Percentiles rank a stretch among this genome's conserved stretches.
phyloP scores from a whole-genome alignment of 2,113 vertebrate genomes.

The Amblyopsis rosae region DNA sequence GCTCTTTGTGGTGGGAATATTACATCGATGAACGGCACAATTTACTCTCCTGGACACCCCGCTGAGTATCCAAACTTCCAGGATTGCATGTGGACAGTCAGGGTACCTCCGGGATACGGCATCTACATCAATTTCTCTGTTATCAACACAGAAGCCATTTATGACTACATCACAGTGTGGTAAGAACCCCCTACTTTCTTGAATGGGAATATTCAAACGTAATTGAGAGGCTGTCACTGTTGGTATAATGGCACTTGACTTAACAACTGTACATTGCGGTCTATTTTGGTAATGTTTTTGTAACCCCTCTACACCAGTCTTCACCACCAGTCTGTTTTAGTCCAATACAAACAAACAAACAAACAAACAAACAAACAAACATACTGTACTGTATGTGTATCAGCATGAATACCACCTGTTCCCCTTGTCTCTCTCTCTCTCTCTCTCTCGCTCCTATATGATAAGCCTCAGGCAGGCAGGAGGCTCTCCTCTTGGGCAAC shows the following conservation, averaged over 20 bases:
- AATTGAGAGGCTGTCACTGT: too few relatives aligned
- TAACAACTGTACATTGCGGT: too few relatives aligned
- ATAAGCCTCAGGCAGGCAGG: conserved; percentile 47
- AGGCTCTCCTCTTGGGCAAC: conserved; percentile 52
- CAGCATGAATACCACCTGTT: conserved; percentile 28
- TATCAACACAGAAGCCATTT: conserved; percentile 96
- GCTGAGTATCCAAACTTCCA: conserved; percentile 97
- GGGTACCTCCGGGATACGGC: conserved; percentile 91
- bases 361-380: background rate
- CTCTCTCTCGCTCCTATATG: conserved; percentile 28
- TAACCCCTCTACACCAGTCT: too few relatives aligned
- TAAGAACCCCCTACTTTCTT: conserved; percentile 65
- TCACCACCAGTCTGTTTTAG: too few relatives aligned
- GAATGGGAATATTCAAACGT: too few relatives aligned
- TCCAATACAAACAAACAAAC: too few relatives aligned
- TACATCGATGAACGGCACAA: conserved; percentile 94
- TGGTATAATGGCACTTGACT: too few relatives aligned
- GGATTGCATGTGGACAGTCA: conserved; percentile 94
- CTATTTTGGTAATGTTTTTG: too few relatives aligned
- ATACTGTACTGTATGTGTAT: conserved; percentile 5
- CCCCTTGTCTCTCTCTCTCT: conserved; percentile 11
- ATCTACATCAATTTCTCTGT: conserved; percentile 96
- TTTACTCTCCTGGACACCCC: conserved; percentile 96
- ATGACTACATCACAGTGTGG: conserved; percentile 98
- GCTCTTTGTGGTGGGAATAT: conserved; percentile 96